phyloP scores from a whole-genome alignment of 2,113 vertebrate species.

The Columba livia region DNA sequence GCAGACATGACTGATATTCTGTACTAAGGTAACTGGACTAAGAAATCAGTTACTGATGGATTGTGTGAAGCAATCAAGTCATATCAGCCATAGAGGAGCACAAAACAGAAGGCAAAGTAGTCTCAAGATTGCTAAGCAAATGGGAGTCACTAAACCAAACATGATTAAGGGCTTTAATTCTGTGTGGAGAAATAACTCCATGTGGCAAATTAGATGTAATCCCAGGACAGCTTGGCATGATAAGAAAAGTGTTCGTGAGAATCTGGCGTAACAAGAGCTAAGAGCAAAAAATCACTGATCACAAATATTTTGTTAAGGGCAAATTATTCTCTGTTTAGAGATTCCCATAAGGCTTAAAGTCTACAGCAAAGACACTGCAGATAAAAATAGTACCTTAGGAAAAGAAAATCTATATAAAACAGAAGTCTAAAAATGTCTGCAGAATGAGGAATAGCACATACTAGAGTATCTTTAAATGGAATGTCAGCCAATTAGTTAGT shows the following conservation, averaged over 20 bases:
- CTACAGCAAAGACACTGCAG: background rate
- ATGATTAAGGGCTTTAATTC: constrained; percentile 54
- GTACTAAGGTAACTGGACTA: background rate
- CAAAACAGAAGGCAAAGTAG: background rate
- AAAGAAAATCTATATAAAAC: background rate
- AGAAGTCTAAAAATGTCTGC: background rate
- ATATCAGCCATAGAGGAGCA: background rate
- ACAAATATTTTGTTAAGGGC: background rate
- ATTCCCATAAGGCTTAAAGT: background rate
- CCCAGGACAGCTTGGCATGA: background rate
- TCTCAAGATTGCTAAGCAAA: constrained; percentile 20
- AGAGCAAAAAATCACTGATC: background rate
- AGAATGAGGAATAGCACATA: background rate
- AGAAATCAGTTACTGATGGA: background rate
- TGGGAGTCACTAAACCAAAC: constrained; percentile 38
- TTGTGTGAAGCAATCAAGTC: background rate
- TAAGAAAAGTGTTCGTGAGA: constrained; percentile 14
- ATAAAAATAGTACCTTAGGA: constrained; percentile 6
- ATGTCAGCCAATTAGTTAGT: background rate
- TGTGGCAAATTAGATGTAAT: constrained; percentile 35
- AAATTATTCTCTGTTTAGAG: background rate
- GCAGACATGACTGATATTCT: background rate
- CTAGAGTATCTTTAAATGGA: constrained; percentile 12
- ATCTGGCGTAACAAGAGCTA: background rate
- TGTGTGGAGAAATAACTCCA: constrained; percentile 41